Conservation (phyloP, 2,888 invertebrate genomes). For the Amblyjoppa proteus region DNA sequence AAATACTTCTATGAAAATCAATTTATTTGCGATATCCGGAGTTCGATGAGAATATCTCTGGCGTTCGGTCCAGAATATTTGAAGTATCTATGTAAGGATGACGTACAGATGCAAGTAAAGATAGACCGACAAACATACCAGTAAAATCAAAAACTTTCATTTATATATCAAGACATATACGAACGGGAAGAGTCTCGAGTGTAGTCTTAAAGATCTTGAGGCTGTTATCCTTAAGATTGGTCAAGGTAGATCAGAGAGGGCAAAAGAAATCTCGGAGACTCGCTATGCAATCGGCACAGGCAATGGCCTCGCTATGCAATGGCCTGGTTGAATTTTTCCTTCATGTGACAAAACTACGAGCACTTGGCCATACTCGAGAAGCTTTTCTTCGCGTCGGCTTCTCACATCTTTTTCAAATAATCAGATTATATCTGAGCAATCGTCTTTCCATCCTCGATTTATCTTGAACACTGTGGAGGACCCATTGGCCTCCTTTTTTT, state of each 20-base stretch:
- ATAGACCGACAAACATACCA: too few species aligned
- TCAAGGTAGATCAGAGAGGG: slow-evolving; percentile 19
- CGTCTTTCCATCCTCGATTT: background rate
- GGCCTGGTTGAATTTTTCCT: slow-evolving; percentile 36
- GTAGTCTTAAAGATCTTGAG: slow-evolving; percentile 14
- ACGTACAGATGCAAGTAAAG: too few species aligned
- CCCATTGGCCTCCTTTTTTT: too few species aligned
- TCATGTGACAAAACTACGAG: background rate
- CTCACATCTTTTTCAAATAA: slow-evolving; percentile 31
- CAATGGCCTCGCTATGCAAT: background rate
- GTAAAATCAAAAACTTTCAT: too few species aligned
- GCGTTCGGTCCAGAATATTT: background rate
- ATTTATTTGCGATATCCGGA: background rate
- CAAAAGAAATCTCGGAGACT: slow-evolving; percentile 12
- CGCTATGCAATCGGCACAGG: slow-evolving; percentile 16
- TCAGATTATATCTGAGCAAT: slow-evolving; percentile 32
- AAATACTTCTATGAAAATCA: background rate
- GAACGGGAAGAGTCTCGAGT: slow-evolving; percentile 12
- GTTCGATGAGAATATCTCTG: background rate
- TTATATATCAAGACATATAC: background rate
- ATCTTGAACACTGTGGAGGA: background rate
- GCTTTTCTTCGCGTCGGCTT: slow-evolving; percentile 33
- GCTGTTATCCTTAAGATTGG: slow-evolving; percentile 10
- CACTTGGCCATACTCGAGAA: slow-evolving; percentile 1
- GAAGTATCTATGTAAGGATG: too few species aligned